These are phyloP conservation scores for Zygothrica quintamaculata DNA, from an alignment of 2,888 invertebrate genomes.

Conservation along the genomic window DNA sequence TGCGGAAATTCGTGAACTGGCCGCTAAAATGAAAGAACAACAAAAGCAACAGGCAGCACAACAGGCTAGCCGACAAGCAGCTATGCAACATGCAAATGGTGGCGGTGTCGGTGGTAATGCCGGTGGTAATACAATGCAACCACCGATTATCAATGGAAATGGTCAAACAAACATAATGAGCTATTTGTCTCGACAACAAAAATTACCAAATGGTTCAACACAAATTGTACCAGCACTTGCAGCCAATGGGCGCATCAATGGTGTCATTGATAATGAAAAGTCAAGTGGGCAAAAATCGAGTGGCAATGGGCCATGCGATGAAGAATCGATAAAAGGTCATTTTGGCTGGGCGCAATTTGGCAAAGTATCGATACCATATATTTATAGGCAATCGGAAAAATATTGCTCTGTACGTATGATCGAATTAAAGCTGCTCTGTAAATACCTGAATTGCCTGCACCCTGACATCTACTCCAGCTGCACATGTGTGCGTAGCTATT, in stretches of 20 bases:
- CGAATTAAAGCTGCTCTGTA: conserved; percentile 94
- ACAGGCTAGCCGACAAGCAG: conserved; percentile 73
- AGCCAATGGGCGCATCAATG: conserved; percentile 62
- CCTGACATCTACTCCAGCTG: conserved; percentile 95
- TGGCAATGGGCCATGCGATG: conserved; percentile 86
- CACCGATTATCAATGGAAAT: conserved; percentile 74
- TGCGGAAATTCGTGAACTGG: conserved; percentile 93
- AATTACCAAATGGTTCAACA: conserved; percentile 77
- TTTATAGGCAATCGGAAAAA: conserved; percentile 92
- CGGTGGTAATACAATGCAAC: conserved; percentile 55
- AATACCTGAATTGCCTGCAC: conserved; percentile 94
- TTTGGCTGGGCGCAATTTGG: conserved; percentile 97
- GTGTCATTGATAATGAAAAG: conserved; percentile 79
- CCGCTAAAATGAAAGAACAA: conserved; percentile 94
- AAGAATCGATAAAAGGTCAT: conserved; percentile 91
- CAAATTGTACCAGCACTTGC: conserved; percentile 61
- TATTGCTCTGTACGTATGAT: conserved; percentile 98
- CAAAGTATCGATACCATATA: conserved; percentile 94
- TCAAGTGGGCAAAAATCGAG: conserved; percentile 43
- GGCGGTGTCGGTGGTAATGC: conserved; percentile 29
- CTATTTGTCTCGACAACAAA: conserved; percentile 86
- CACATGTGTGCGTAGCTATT: conserved; percentile 96
- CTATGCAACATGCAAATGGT: conserved; percentile 68
- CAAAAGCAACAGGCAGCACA: conserved; percentile 86
- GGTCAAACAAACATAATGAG: conserved; percentile 87